A percentile compares a stretch with the other conserved stretches of the same genome.
These are phyloP conservation scores for Calliopum simillimum DNA, from an alignment of 2,888 invertebrate species.

Conservation along the genomic window DNA sequence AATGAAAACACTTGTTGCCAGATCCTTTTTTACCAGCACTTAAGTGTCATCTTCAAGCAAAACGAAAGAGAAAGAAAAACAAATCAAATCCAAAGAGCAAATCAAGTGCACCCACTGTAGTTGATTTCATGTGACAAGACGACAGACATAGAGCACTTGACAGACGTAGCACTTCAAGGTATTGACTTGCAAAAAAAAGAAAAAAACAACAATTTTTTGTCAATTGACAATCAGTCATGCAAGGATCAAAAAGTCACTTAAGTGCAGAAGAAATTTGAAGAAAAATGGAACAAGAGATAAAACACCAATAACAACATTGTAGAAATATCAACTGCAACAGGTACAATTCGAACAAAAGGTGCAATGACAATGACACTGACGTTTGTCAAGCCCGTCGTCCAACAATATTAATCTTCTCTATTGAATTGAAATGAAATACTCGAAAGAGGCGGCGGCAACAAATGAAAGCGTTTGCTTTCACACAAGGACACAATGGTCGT, in stretches of 20 bases:
- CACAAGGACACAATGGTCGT: constrained; percentile 14
- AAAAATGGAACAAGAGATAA: constrained; percentile 3
- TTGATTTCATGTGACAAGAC: constrained; percentile 27
- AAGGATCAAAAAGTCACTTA: constrained; percentile 21
- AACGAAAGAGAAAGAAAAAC: constrained; percentile 11
- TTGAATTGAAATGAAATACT: too few relatives aligned
- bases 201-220: not conserved
- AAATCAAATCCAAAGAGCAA: constrained; percentile 7
- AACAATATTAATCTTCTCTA: constrained; percentile 4
- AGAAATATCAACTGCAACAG: not conserved
- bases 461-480: constrained; percentile 8
- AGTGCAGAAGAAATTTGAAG: too few relatives aligned
- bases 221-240: constrained; percentile 21
- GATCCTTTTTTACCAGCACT: not conserved
- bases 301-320: constrained; percentile 12
- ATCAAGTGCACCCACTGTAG: constrained; percentile 18
- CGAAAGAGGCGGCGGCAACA: constrained; percentile 1
- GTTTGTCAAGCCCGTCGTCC: constrained; percentile 6
- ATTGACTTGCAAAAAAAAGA: not conserved
- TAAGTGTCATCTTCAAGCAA: constrained; percentile 16
- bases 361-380: constrained; percentile 5
- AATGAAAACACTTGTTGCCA: constrained; percentile 29
- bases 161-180: too few relatives aligned
- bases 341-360: not conserved
- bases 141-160: constrained; percentile 19